phyloP scores from a whole-genome alignment of 2,113 vertebrate genomes.

The Elgaria multicarinata region DNA sequence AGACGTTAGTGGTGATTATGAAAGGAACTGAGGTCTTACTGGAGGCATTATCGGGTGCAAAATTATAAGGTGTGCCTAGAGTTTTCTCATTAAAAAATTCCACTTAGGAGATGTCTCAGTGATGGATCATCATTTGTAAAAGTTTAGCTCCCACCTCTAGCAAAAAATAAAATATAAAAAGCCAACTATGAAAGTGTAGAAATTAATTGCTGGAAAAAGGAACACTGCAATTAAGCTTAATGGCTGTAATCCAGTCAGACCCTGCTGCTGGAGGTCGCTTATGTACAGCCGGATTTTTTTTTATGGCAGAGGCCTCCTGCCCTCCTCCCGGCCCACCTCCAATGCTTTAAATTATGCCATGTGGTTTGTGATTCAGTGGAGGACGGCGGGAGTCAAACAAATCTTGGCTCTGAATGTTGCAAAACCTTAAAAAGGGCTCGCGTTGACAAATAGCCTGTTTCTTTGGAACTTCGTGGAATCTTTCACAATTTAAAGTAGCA shows the following conservation, averaged over 20 bases:
- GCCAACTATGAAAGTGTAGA: neutral
- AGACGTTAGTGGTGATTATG: neutral
- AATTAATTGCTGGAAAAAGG: constrained; percentile 13
- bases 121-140: neutral
- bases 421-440: neutral
- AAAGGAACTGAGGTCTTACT: neutral
- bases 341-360: neutral
- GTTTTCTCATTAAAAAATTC: neutral
- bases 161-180: neutral
- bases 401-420: neutral
- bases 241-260: neutral
- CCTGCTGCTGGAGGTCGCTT: neutral
- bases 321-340: neutral
- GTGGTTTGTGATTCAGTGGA: neutral
- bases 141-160: neutral
- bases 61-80: neutral
- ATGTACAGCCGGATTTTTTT: neutral
- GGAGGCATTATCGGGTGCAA: neutral
- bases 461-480: neutral
- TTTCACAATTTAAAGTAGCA: neutral
- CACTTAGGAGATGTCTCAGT: neutral
- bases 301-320: neutral
- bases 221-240: constrained; percentile 7
- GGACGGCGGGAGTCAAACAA: neutral
- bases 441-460: neutral